A percentile compares a stretch with the other conserved stretches of the same genome.
Evolutionary conservation across 2,113 vertebrate species (phyloP).

Genomic region (Delphinus delphis): DNA sequence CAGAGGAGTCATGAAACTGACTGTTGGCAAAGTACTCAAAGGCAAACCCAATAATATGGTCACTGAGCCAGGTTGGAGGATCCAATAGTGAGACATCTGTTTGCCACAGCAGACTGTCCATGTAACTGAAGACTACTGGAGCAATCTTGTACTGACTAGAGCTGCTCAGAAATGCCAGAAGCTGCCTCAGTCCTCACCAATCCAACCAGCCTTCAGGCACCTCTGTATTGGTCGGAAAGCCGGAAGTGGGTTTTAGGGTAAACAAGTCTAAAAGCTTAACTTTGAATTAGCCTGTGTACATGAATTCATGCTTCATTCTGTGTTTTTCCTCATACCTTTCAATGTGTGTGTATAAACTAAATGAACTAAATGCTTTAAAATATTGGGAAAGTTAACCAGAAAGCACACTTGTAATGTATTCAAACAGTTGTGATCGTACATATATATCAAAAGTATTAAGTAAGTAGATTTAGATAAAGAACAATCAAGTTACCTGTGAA

Average conservation of each 20-base stretch:
- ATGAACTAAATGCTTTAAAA: neutral
- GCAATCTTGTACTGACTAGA: conserved; percentile 86
- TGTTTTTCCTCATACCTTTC: neutral
- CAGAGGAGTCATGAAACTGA: conserved; percentile 86
- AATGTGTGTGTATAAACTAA: neutral
- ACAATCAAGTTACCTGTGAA: neutral
- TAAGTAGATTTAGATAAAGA: neutral
- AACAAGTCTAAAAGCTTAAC: neutral
- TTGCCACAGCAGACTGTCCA: conserved; percentile 93
- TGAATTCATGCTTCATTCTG: neutral
- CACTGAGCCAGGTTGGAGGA: conserved; percentile 95
- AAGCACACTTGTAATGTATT: neutral
- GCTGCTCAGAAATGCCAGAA: conserved; percentile 27
- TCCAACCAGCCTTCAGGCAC: conserved; percentile 46
- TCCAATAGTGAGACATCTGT: conserved; percentile 92
- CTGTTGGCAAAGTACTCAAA: conserved; percentile 93
- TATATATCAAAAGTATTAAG: neutral
- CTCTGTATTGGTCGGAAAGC: conserved; percentile 52
- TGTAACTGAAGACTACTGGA: conserved; percentile 94
- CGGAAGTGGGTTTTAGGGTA: neutral
- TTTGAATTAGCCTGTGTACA: neutral
- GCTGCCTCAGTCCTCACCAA: conserved; percentile 72
- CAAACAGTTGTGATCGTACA: neutral
- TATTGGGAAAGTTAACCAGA: neutral
- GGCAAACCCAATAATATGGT: conserved; percentile 94